Base-by-base conservation (phyloP, 2,888 invertebrate species). In the Tetragonula carbonaria region DNA sequence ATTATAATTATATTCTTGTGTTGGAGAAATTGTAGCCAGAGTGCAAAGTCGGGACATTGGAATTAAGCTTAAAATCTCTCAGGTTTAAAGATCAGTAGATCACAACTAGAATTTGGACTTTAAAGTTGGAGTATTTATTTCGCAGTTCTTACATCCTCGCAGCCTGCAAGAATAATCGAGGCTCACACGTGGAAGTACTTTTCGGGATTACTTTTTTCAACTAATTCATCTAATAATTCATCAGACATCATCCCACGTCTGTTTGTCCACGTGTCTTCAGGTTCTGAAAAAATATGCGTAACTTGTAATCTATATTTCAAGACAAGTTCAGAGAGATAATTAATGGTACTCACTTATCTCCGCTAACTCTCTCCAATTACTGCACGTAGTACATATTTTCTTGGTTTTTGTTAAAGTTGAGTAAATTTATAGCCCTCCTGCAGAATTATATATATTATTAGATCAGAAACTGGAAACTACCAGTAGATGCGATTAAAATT, bases 321-420 rank as follows among this genome's bases (percentile, higher is more conserved):
- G 23, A 23, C 23, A 23, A 23, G 23, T 23, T 33, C 33, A 33
- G 33, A 33, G 33, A 33, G 33, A 33, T 4, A 33, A 33, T 33
- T 33, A 2, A 33, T 33, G 33, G 33, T 51, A 91, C 92, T 93
- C 94, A 97, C 97, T 97, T 96, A 80, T 97, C 96, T 82, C 93
- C 96, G 81, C 93, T 84, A 96, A 95, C 91, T 95, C 95, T 91
- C 3, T 97, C 96, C 73, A 98, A 95, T 88, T 97, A 96, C 8
- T 95, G 95, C 86, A 95, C 95, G 95, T 98, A 97, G 92, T 98
- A 96, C 91, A 98, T 97, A 94, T 98, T 98, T 16, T 96, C 95
- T 93, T 96, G 96, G 0, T 96, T 96, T 95, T 97, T 97, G 95
- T 98, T 98, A 94, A 98, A 98, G 95, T 97, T 98, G 85, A 98